phyloP scores from a whole-genome alignment of 2,113 vertebrate genomes.

The Sakesphorus luctuosus region DNA sequence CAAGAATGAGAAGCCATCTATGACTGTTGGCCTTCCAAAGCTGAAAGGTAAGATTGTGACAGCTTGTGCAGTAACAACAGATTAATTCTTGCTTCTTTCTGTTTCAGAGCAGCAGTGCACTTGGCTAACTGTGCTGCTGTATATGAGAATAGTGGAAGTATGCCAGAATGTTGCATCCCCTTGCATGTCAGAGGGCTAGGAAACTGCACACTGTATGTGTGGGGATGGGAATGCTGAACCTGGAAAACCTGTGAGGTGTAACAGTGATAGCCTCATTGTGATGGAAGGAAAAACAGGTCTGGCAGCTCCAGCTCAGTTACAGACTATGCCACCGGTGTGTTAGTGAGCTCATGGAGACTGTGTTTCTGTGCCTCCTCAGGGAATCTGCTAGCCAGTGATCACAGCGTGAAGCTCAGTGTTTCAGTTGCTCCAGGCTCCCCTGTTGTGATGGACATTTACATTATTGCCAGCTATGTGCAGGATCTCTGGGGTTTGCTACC shows the following conservation, averaged over 20 bases:
- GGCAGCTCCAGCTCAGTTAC: not conserved
- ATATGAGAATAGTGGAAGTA: not conserved
- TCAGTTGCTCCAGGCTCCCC: not conserved
- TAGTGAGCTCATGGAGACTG: not conserved
- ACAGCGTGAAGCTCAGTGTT: conserved; percentile 76
- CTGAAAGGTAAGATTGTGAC: conserved; percentile 27
- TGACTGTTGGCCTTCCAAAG: not conserved
- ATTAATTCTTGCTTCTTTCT: not conserved
- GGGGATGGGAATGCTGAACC: not conserved
- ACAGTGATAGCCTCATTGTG: not conserved
- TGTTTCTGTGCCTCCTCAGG: conserved; percentile 19
- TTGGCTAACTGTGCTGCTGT: not conserved
- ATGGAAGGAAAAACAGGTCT: not conserved
- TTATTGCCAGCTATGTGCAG: conserved; percentile 71
- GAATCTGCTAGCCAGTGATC: conserved; percentile 16
- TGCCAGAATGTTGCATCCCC: not conserved
- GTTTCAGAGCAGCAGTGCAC: not conserved
- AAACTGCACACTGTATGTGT: not conserved
- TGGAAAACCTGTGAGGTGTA: not conserved
- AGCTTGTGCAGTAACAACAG: not conserved
- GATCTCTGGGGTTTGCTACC: conserved; percentile 80
- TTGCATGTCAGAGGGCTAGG: not conserved
- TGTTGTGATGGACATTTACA: conserved; percentile 73
- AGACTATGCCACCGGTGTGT: not conserved
- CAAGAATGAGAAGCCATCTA: conserved; percentile 18